Base-by-base conservation (phyloP, 35 echinoderm and acorn worm genomes). In the Ophioderma brevispina region DNA sequence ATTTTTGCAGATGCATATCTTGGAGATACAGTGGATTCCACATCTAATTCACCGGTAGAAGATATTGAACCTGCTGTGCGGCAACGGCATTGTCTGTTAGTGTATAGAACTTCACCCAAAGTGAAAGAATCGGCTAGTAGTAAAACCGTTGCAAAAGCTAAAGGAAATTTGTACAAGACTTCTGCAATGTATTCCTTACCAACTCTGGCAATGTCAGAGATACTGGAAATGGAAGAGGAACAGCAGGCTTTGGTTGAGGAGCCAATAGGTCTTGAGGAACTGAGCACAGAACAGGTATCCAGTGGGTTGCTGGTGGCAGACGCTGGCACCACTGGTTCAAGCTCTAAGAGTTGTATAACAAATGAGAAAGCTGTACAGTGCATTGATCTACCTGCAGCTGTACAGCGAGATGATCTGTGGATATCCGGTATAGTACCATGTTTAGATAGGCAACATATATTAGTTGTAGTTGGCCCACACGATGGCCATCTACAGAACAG, bases 211-310 rank as follows among this genome's bases (percentile, higher is more conserved):
- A 83, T 85, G 82, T 85, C 90, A 14, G 81, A 91, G 42, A 91
- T 85, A 34, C 90, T 85, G 36, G 82, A 91, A 25, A 85, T 91
- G 81, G 90, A 91, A 23, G 90, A 91, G 8, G 90, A 91, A 38
- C 78, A 90, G 2, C 82, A 78, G 30, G 82, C 81, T 19, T 39
- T 82, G 32, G 70, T 85, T 37, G 77, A 76, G 11, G 90, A 85
- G 32, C 41, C 82, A 1, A 83, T 85, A 13, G 75, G 77, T 31
- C 75, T 76, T 1, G 64, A 85, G 8, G 50, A 86, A 43, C 52
- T 91, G 30, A 19, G 31, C 35, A 36, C 39, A 32, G 75, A 84
- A 0, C 82, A 76, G 49, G 32, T 52, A 70, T 42, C 75, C 41
- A 78, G 31, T 82, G 37, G 31, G 31, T 23, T 39, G 18, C 33